Percentiles rank a stretch among this genome's conserved stretches.
These are phyloP conservation scores for Trididemnum clinides DNA, from an alignment of 23 tunicate species.

Conservation along the genomic window DNA sequence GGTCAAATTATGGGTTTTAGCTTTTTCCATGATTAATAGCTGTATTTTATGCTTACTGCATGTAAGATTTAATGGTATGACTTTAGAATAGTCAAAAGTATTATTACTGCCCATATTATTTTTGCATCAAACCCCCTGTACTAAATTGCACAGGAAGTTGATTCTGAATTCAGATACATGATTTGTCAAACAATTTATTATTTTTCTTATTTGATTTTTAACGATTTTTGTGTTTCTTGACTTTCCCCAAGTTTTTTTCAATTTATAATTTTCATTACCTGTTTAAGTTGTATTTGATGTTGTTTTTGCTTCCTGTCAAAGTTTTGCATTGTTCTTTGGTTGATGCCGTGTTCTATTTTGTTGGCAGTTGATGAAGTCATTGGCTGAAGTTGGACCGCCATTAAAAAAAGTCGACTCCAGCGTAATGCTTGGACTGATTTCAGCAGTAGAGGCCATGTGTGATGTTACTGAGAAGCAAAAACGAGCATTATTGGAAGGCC, in stretches of 20 bases:
- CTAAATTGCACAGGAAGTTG: too few relatives aligned
- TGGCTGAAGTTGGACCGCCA: constrained; percentile 86
- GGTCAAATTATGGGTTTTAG: too few relatives aligned
- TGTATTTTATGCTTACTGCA: too few relatives aligned
- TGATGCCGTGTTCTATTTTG: neutral
- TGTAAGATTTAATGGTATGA: too few relatives aligned
- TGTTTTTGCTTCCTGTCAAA: neutral
- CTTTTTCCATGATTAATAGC: too few relatives aligned
- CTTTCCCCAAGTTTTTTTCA: too few relatives aligned
- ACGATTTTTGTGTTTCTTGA: neutral
- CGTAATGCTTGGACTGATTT: constrained; percentile 56
- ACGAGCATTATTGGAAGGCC: neutral
- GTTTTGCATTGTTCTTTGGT: neutral
- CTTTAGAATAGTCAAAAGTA: too few relatives aligned
- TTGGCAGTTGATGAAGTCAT: constrained; percentile 55
- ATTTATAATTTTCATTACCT: too few relatives aligned
- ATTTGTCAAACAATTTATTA: too few relatives aligned
- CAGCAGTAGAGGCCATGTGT: constrained; percentile 65
- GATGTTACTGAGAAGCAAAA: constrained; percentile 66
- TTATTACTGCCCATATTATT: too few relatives aligned
- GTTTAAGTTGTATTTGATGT: neutral
- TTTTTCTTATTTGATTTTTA: neutral
- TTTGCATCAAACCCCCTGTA: too few relatives aligned
- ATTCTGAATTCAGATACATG: too few relatives aligned
- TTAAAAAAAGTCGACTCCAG: constrained; percentile 49